phyloP scores from a whole-genome alignment of 2,113 vertebrate species.

The Fulmarus glacialis region DNA sequence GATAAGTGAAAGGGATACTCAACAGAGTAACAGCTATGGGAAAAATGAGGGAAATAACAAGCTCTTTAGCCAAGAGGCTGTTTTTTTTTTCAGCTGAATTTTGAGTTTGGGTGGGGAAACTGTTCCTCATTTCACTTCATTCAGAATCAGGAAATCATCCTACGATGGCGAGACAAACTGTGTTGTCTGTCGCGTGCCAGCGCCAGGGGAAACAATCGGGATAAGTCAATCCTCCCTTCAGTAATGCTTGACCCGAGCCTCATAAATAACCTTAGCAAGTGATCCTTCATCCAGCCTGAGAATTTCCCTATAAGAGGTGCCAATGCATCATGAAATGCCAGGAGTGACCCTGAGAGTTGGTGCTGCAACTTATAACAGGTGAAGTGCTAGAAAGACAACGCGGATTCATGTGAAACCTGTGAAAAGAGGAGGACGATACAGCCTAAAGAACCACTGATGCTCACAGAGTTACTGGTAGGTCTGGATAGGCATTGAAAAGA shows the following conservation, averaged over 20 bases:
- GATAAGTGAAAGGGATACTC: neutral
- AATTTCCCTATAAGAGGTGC: neutral
- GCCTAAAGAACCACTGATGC: neutral
- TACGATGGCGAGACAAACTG: neutral
- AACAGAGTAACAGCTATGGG: neutral
- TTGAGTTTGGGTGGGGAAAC: neutral
- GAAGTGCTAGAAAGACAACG: neutral
- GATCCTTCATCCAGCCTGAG: neutral
- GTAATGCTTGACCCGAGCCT: neutral
- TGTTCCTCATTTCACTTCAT: neutral
- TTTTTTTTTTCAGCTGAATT: neutral
- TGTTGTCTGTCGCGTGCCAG: neutral
- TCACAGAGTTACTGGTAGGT: neutral
- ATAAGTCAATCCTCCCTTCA: neutral
- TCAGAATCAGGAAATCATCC: neutral
- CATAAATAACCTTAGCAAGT: neutral
- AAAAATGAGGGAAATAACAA: neutral
- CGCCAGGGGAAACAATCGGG: accelerated
- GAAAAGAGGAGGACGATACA: neutral
- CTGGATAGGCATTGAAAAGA: accelerated
- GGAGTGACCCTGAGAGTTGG: neutral
- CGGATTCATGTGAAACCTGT: neutral
- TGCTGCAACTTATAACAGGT: neutral
- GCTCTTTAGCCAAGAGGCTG: neutral
- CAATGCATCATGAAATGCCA: neutral